phyloP scores from a whole-genome alignment of 2,797 vertebrate genomes.

The Sebastes goodei region DNA sequence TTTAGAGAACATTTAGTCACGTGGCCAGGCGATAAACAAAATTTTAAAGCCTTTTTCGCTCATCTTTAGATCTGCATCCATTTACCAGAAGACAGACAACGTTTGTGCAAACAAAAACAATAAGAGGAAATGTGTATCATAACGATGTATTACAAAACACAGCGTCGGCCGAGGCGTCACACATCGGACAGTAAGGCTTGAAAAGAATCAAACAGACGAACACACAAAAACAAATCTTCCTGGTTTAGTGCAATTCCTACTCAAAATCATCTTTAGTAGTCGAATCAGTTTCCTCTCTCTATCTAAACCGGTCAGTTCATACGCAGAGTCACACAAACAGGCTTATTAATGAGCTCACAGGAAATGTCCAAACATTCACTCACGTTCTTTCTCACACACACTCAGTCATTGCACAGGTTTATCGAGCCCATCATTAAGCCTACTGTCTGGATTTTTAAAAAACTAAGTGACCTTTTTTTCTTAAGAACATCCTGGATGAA shows the following conservation, averaged over 20 bases:
- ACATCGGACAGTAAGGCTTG: constrained; percentile 41
- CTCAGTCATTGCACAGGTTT: background rate
- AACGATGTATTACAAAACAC: background rate
- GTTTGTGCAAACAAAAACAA: background rate
- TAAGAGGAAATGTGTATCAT: background rate
- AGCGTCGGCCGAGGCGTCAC: constrained; percentile 9
- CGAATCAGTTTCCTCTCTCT: background rate
- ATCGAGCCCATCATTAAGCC: background rate
- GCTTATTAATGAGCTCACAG: background rate
- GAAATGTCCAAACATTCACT: background rate
- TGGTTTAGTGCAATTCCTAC: constrained; percentile 12
- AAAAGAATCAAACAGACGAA: background rate
- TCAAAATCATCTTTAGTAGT: background rate
- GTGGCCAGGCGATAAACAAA: accelerated
- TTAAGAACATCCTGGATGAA: background rate
- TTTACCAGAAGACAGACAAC: background rate
- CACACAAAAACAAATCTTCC: background rate
- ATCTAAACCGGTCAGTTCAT: background rate
- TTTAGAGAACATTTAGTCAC: background rate
- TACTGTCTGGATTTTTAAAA: background rate
- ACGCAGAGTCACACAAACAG: background rate
- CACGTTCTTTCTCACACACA: background rate
- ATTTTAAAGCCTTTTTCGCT: too few relatives aligned
- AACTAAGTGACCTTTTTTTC: background rate
- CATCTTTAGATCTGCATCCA: background rate